phyloP scores from a whole-genome alignment of 2,797 vertebrate species.

The Cirrhinus mrigala region DNA sequence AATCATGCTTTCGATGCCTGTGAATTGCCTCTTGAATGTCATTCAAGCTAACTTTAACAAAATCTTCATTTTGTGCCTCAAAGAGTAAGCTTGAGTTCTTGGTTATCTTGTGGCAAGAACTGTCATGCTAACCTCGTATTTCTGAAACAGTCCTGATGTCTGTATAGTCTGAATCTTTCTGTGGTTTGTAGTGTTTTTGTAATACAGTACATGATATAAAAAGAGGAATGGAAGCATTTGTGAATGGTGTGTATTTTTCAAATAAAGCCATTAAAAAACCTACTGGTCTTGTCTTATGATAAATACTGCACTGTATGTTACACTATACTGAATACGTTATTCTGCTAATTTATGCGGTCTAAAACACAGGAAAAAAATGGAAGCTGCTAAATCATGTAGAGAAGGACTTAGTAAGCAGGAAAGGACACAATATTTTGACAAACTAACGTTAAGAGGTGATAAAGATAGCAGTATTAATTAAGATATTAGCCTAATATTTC shows the following conservation, averaged over 20 bases:
- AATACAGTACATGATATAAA: not conserved
- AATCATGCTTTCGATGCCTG: not conserved
- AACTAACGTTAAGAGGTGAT: too few species aligned
- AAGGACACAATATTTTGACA: too few species aligned
- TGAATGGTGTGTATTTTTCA: constrained; percentile 33
- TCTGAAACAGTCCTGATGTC: not conserved
- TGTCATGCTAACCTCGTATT: constrained; percentile 13
- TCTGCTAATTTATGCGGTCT: too few species aligned
- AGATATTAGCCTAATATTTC: too few species aligned
- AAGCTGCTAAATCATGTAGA: too few species aligned
- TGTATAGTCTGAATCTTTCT: constrained; percentile 11
- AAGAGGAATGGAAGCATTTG: not conserved
- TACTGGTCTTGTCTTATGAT: not conserved
- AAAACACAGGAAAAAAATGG: too few species aligned
- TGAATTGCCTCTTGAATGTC: not conserved
- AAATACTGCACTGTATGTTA: too few species aligned
- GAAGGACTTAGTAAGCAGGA: too few species aligned
- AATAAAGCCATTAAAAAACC: constrained; percentile 19
- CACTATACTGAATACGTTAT: too few species aligned
- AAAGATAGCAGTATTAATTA: too few species aligned
- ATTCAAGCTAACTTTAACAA: constrained; percentile 2
- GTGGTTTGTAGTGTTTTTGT: constrained; percentile 33
- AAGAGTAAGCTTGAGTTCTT: not conserved
- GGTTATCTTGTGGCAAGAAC: not conserved
- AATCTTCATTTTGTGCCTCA: constrained; percentile 22